Conservation (phyloP, 1,140 invertebrate species). For the Drosophila teissieri region DNA sequence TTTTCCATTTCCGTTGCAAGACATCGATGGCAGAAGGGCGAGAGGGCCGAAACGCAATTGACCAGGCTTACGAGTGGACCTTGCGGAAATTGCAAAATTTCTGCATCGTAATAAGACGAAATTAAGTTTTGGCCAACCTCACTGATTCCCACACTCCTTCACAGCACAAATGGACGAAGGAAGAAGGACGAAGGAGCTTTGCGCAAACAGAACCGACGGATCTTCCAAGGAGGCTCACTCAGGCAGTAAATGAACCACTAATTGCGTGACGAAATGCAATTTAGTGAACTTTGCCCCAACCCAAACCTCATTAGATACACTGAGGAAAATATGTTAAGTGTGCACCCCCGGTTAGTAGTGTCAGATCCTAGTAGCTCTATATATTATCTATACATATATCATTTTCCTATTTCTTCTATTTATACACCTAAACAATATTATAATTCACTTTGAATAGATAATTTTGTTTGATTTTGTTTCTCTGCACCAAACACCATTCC, state of each 20-base stretch:
- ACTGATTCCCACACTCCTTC: slow-evolving; percentile 9
- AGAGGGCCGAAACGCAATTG: slow-evolving; percentile 52
- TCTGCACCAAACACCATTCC: neutral
- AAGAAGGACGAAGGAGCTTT: slow-evolving; percentile 23
- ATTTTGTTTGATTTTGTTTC: neutral
- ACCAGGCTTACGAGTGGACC: slow-evolving; percentile 39
- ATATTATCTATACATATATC: too few relatives aligned
- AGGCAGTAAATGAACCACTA: slow-evolving; percentile 82
- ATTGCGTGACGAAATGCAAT: slow-evolving; percentile 84
- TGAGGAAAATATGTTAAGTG: neutral
- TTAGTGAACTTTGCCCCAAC: slow-evolving; percentile 73
- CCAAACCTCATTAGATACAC: slow-evolving; percentile 17
- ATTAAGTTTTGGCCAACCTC: slow-evolving; percentile 71
- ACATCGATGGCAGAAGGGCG: neutral
- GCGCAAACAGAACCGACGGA: slow-evolving; percentile 46
- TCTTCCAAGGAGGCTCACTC: slow-evolving; percentile 57
- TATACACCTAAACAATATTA: too few relatives aligned
- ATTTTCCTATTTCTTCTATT: too few relatives aligned
- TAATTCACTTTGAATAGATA: too few relatives aligned
- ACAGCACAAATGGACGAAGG: slow-evolving; percentile 12
- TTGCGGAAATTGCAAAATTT: slow-evolving; percentile 83
- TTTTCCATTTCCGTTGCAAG: slow-evolving; percentile 70
- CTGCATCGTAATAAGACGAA: slow-evolving; percentile 82
- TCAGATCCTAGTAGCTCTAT: too few relatives aligned
- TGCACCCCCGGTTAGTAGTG: too few relatives aligned